Evolutionary conservation across 2,888 invertebrate genomes (phyloP).

Genomic region (Heliconius hortense): DNA sequence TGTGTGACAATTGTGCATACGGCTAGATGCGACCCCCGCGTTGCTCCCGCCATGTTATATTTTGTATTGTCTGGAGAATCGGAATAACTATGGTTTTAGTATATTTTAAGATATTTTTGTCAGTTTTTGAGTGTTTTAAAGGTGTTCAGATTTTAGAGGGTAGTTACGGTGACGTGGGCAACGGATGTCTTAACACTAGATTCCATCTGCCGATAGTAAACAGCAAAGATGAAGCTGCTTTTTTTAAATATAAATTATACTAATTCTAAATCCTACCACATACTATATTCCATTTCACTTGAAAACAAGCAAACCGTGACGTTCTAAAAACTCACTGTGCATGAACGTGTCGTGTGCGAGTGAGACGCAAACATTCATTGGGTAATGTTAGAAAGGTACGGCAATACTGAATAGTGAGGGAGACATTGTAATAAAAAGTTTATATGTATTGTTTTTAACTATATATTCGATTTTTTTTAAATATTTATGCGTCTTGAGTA

Average conservation of each 20-base stretch:
- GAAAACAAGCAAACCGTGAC: slow-evolving; percentile 25
- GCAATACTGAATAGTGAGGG: background rate
- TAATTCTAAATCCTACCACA: background rate
- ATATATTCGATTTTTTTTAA: background rate
- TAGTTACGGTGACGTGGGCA: too few relatives aligned
- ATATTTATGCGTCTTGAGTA: background rate
- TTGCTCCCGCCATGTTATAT: slow-evolving; percentile 51
- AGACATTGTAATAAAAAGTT: background rate
- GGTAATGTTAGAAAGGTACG: background rate
- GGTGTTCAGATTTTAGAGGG: too few relatives aligned
- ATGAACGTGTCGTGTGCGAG: slow-evolving; percentile 20
- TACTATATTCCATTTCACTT: slow-evolving; percentile 12
- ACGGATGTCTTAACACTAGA: too few relatives aligned
- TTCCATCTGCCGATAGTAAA: too few relatives aligned
- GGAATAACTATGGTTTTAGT: background rate
- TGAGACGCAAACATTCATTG: background rate
- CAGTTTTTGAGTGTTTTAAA: background rate
- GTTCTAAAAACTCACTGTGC: slow-evolving; percentile 30
- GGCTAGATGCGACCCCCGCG: slow-evolving; percentile 45
- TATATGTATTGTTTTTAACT: background rate
- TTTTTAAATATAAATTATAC: background rate
- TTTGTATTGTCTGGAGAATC: slow-evolving; percentile 43
- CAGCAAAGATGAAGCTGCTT: background rate
- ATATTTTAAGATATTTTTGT: background rate
- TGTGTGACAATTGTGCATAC: slow-evolving; percentile 56